These are phyloP conservation scores for Callosobruchus maculatus DNA, from an alignment of 2,888 invertebrate genomes.

Conservation along the genomic window DNA sequence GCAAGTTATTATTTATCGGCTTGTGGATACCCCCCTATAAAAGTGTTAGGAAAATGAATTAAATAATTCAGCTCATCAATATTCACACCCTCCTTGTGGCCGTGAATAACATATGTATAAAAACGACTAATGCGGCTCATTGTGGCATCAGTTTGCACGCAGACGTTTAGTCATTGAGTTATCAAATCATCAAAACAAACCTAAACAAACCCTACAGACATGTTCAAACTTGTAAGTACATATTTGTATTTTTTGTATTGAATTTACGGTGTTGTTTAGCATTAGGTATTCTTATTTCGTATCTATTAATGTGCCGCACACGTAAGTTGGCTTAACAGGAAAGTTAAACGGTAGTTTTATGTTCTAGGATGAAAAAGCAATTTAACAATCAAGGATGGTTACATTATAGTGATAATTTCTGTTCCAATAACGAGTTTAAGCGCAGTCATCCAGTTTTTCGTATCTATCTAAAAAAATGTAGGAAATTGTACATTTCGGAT, in stretches of 20 bases:
- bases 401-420: too few species aligned
- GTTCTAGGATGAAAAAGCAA: too few species aligned
- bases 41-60: neutral
- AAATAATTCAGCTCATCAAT: neutral
- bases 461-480: too few species aligned
- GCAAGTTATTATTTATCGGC: neutral
- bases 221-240: neutral
- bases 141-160: neutral
- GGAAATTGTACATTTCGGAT: too few species aligned
- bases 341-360: too few species aligned
- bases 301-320: too few species aligned
- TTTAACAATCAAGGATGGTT: too few species aligned
- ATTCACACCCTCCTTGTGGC: neutral
- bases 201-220: neutral
- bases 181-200: neutral
- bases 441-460: too few species aligned
- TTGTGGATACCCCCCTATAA: neutral
- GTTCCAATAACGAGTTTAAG: too few species aligned
- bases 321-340: too few species aligned
- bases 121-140: neutral
- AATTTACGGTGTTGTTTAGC: too few species aligned
- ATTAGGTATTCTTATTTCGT: too few species aligned
- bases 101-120: neutral
- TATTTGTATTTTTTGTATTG: neutral
- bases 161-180: neutral